Conservation (phyloP, 2,888 invertebrate genomes). For the Chironomus tentans region DNA sequence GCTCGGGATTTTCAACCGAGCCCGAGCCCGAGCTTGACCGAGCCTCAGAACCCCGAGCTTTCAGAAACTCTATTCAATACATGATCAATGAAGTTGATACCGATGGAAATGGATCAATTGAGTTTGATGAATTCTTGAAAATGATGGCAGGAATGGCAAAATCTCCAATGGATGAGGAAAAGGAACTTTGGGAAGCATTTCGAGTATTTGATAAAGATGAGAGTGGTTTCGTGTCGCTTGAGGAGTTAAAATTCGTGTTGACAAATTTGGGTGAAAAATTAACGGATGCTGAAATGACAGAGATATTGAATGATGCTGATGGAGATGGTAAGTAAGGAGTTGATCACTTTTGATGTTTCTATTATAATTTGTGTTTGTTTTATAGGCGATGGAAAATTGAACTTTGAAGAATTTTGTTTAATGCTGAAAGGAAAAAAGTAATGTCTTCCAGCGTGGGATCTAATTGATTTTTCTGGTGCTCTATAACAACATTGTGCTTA, state of each 20-base stretch:
- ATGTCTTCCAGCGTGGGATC: too few species aligned
- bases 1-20: too few species aligned
- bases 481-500: too few species aligned
- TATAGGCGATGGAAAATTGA: slow-evolving; percentile 89
- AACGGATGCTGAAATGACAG: slow-evolving; percentile 93
- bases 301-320: slow-evolving; percentile 94
- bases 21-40: too few species aligned
- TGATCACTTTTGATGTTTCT: slow-evolving; percentile 45
- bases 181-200: slow-evolving; percentile 93
- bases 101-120: slow-evolving; percentile 93
- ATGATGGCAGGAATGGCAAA: slow-evolving; percentile 98
- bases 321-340: slow-evolving; percentile 95
- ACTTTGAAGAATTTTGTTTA: slow-evolving; percentile 36
- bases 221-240: slow-evolving; percentile 92
- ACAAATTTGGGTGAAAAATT: slow-evolving; percentile 95
- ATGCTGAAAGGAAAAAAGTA: not conserved
- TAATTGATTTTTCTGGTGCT: too few species aligned
- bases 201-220: slow-evolving; percentile 95
- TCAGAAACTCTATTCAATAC: too few species aligned
- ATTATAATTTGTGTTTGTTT: not conserved
- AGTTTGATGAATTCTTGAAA: slow-evolving; percentile 94
- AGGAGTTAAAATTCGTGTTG: slow-evolving; percentile 93
- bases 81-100: slow-evolving; percentile 98
- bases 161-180: slow-evolving; percentile 88
- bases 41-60: too few species aligned